phyloP scores from a whole-genome alignment of 35 echinoderm and acorn worm species.

The Strongylocentrotus purpuratus region DNA sequence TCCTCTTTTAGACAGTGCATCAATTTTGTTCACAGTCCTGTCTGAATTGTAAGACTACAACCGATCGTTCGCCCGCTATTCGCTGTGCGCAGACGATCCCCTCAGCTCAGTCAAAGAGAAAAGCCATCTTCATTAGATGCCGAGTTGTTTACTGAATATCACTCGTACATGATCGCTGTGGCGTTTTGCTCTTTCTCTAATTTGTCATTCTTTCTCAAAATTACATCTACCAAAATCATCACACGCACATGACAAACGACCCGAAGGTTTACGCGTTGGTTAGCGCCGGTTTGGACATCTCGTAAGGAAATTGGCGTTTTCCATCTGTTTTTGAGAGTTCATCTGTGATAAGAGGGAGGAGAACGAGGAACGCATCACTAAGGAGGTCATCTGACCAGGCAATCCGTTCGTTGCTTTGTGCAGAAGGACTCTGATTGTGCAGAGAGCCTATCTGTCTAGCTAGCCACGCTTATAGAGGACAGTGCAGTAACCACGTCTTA shows the following conservation, averaged over 20 bases:
- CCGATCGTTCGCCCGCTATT: neutral
- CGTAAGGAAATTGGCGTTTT: neutral
- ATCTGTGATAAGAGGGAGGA: neutral
- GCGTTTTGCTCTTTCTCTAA: neutral
- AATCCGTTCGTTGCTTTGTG: neutral
- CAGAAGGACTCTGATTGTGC: neutral
- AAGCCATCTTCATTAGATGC: conserved; percentile 45
- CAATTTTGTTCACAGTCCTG: neutral
- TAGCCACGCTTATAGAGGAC: neutral
- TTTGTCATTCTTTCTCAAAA: neutral
- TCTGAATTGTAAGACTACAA: neutral
- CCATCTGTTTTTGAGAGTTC: conserved; percentile 30
- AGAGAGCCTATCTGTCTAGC: neutral
- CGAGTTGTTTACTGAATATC: conserved; percentile 29
- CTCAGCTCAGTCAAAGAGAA: neutral
- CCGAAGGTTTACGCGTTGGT: neutral
- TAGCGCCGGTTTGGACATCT: neutral
- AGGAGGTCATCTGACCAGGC: conserved; percentile 16
- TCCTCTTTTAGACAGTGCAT: too few relatives aligned
- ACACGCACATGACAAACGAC: neutral
- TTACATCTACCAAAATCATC: neutral
- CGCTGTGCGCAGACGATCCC: conserved; percentile 15
- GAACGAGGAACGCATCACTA: neutral
- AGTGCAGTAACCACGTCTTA: neutral
- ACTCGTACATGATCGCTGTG: neutral